Conservation (phyloP, 2,113 vertebrate species). For the Syngnathus floridae region DNA sequence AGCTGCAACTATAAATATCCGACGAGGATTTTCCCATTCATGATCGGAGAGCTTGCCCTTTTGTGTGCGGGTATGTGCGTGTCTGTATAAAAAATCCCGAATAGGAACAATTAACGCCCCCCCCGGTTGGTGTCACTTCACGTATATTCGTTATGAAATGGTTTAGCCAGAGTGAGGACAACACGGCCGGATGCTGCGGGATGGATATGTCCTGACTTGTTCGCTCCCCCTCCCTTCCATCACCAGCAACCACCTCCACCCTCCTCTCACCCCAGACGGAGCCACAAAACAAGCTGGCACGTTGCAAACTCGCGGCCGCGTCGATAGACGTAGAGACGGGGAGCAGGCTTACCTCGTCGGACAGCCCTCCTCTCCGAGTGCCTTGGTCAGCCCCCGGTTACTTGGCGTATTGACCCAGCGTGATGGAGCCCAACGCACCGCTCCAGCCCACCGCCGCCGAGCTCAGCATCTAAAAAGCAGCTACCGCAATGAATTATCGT, state of each 20-base stretch:
- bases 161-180: background rate
- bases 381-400: constrained; percentile 17
- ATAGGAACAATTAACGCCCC: background rate
- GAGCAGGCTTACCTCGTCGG: constrained; percentile 41
- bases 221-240: background rate
- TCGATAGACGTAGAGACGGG: background rate
- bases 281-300: background rate
- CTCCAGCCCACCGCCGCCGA: constrained; percentile 27
- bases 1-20: constrained; percentile 33
- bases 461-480: constrained; percentile 18
- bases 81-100: background rate
- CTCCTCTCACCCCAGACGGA: background rate
- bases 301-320: background rate
- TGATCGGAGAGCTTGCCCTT: background rate
- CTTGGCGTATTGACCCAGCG: constrained; percentile 53
- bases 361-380: constrained; percentile 5
- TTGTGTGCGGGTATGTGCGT: background rate
- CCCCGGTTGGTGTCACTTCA: background rate
- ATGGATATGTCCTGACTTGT: constrained; percentile 8
- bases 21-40: background rate
- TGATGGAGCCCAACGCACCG: constrained; percentile 34
- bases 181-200: constrained; percentile 48
- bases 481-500: constrained; percentile 27
- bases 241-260: background rate
- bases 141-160: background rate